Evolutionary conservation across 1,140 invertebrate genomes (phyloP).

Genomic region (Drosophila obscura): DNA sequence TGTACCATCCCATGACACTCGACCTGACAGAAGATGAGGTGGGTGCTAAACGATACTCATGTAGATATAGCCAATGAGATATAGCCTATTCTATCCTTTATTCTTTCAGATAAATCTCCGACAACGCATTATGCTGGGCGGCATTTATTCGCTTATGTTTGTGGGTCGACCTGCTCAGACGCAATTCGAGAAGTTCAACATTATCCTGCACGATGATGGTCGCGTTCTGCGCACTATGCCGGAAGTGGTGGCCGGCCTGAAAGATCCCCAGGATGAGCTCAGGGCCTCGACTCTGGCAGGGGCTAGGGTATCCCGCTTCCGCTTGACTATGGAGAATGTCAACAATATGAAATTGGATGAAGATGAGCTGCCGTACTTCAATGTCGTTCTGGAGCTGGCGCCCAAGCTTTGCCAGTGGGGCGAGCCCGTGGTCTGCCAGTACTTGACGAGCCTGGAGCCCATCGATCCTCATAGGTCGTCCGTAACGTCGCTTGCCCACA

Average conservation of each 20-base stretch:
- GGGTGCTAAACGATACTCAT: neutral
- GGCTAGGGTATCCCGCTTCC: neutral
- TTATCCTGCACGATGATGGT: constrained; percentile 56
- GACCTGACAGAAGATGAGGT: constrained; percentile 51
- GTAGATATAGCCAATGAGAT: no score
- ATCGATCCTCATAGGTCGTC: neutral
- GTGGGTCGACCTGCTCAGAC: constrained; percentile 45
- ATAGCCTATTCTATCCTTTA: no score
- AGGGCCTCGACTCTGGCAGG: neutral
- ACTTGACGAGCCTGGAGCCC: constrained; percentile 2
- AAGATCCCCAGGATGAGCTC: neutral
- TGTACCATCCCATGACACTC: constrained; percentile 50
- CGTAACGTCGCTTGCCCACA: no score
- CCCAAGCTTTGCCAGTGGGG: constrained; percentile 61
- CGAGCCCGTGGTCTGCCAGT: constrained; percentile 57
- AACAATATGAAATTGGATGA: constrained; percentile 6
- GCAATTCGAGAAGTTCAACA: constrained; percentile 57
- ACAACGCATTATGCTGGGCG: constrained; percentile 59
- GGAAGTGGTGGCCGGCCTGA: constrained; percentile 31
- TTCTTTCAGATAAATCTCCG: constrained; percentile 64
- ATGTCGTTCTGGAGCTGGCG: constrained; percentile 53
- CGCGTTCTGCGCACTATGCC: constrained; percentile 35
- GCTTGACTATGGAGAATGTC: neutral
- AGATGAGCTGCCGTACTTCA: constrained; percentile 49
- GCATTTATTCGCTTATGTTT: constrained; percentile 58